These are phyloP conservation scores for Sclerurus mexicanus DNA, from an alignment of 2,113 vertebrate species.

Conservation along the genomic window DNA sequence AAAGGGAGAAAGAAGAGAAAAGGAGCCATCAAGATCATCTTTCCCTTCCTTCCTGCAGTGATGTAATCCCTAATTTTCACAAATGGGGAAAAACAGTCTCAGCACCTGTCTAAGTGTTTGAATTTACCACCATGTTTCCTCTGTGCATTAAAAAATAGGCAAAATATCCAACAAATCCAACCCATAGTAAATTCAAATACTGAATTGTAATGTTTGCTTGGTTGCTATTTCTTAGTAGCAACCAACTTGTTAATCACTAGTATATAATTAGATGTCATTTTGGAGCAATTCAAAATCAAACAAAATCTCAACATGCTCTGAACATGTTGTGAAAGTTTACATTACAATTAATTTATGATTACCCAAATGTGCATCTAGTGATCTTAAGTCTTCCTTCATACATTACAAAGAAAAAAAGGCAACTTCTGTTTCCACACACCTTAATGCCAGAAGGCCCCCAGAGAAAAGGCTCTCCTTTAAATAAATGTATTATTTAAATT, in stretches of 20 bases:
- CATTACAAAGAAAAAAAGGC: constrained; percentile 31
- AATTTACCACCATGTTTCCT: constrained; percentile 35
- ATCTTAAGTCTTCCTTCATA: constrained; percentile 45
- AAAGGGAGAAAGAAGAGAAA: background rate
- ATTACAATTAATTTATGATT: constrained; percentile 70
- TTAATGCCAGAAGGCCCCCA: background rate
- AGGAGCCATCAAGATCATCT: background rate
- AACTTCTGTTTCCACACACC: constrained; percentile 12
- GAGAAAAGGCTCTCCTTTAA: constrained; percentile 19
- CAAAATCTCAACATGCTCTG: constrained; percentile 62
- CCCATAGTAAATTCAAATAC: constrained; percentile 41
- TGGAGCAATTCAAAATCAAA: constrained; percentile 70
- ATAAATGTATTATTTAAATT: constrained; percentile 15
- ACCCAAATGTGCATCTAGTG: constrained; percentile 53
- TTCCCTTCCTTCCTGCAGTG: background rate
- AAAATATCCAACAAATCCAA: constrained; percentile 19
- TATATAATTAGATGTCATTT: constrained; percentile 70
- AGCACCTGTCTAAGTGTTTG: background rate
- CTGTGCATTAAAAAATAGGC: background rate
- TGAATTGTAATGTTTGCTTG: constrained; percentile 44
- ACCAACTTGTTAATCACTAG: constrained; percentile 63
- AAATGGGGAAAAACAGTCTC: background rate
- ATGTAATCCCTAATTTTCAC: constrained; percentile 23
- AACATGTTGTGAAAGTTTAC: constrained; percentile 65
- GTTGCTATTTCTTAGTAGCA: constrained; percentile 63